Conservation (phyloP, 2,888 invertebrate species). For the Acholoe squamosa region DNA sequence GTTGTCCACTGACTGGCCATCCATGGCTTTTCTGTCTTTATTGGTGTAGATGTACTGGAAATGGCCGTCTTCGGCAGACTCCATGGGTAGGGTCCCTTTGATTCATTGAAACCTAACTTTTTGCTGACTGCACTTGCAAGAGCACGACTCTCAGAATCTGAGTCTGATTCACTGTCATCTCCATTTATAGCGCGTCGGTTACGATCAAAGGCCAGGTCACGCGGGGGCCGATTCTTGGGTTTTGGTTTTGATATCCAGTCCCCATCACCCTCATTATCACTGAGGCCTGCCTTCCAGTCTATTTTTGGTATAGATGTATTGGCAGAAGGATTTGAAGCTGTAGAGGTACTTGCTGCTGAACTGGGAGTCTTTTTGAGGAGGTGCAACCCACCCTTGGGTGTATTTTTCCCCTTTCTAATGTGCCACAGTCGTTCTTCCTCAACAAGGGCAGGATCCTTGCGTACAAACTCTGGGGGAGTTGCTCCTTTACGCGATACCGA, state of each 20-base stretch:
- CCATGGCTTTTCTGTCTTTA: too few species aligned
- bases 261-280: not conserved
- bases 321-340: not conserved
- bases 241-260: not conserved
- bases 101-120: not conserved
- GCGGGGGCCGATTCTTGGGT: not conserved
- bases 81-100: not conserved
- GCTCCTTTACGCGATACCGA: slow-evolving; percentile 27
- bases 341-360: too few species aligned
- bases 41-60: too few species aligned
- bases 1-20: too few species aligned
- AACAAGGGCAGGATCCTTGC: not conserved
- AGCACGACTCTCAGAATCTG: not conserved
- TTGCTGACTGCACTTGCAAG: too few species aligned
- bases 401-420: not conserved
- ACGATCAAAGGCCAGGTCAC: not conserved
- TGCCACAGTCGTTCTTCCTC: not conserved
- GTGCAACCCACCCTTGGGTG: slow-evolving; percentile 11
- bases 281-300: too few species aligned
- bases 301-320: not conserved
- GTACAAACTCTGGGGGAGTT: not conserved
- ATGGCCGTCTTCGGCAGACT: too few species aligned
- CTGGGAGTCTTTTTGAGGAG: not conserved
- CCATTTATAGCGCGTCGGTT: not conserved
- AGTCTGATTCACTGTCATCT: slow-evolving; percentile 12